Base-by-base conservation (phyloP, 2,113 vertebrate species). In the Sorex araneus region DNA sequence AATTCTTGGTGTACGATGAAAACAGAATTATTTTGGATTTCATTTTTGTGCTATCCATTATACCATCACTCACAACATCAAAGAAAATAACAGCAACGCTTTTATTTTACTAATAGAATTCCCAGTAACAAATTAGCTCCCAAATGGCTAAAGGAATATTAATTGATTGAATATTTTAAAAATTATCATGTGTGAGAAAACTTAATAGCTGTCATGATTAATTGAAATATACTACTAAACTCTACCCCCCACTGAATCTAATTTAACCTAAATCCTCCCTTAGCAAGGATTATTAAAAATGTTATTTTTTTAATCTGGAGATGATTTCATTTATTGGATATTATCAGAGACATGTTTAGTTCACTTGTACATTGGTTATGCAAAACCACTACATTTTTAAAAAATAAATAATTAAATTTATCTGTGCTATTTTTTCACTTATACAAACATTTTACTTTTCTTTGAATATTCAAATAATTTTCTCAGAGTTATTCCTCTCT, bases 351-450 rank as follows among this genome's bases (percentile, higher is more conserved):
- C 12, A 57, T 23, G 18, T 23, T 21, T 19, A 21, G 21, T 21
- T 19, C 57, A 60, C 18, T 60, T 60, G 57, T 60, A 3, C 57
- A 64, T 11, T 40, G 47, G 1, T 8, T 84, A 27, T 87, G n/a
- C 32, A 80, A 66, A 92, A 74, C 5, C 19, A 60, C 18, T 16
- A 60, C 57, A 7, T 40, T 60, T 60, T 60, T 60, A 60, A 21
- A 21, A 50, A 50, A 50, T 66, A 87, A 87, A 43, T 25, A 84
- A 76, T 12, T 84, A 13, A 77, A 63, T 77, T 81, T 87, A 66
- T 77, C 60, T 77, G 13, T 2, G 40, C 12, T 54, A 75, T 7
- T 32, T 93, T 71, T 83, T 77, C 11, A 76, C 15, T 81, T 77
- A 57, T 13, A 60, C 7, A 71, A 50, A 43, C 32, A 18, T 3